phyloP scores from a whole-genome alignment of 2,888 invertebrate species.

The Diaphora mendica region DNA sequence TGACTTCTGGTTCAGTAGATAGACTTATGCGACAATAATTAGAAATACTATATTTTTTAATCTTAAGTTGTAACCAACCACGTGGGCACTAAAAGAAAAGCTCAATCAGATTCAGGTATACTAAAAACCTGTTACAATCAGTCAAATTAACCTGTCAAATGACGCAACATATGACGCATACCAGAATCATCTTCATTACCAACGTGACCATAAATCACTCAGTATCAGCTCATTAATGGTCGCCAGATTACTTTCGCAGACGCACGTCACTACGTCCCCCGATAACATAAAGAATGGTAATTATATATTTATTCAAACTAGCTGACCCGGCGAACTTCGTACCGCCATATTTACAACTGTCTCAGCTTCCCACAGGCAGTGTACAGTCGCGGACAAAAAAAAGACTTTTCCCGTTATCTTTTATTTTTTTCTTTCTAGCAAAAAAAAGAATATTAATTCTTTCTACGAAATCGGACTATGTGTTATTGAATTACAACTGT shows the following conservation, averaged over 20 bases:
- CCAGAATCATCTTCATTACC: conserved; percentile 8
- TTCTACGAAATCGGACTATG: too few species aligned
- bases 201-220: conserved; percentile 32
- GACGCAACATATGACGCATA: conserved; percentile 15
- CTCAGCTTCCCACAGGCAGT: too few species aligned
- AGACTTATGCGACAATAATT: too few species aligned
- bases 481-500: too few species aligned
- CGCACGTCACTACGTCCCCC: conserved; percentile 29
- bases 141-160: conserved; percentile 5
- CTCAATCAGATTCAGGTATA: background rate
- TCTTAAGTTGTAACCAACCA: background rate
- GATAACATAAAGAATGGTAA: background rate
- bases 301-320: background rate
- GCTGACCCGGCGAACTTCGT: too few species aligned
- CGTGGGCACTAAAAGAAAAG: background rate
- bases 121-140: background rate
- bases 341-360: too few species aligned
- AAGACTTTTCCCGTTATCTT: too few species aligned
- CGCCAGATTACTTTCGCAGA: conserved; percentile 28
- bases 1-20: too few species aligned
- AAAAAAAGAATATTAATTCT: too few species aligned
- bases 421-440: too few species aligned
- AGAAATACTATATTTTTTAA: too few species aligned
- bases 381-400: too few species aligned
- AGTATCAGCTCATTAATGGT: conserved; percentile 28